phyloP scores from a whole-genome alignment of 2,797 vertebrate genomes.

The Molossus molossus region DNA sequence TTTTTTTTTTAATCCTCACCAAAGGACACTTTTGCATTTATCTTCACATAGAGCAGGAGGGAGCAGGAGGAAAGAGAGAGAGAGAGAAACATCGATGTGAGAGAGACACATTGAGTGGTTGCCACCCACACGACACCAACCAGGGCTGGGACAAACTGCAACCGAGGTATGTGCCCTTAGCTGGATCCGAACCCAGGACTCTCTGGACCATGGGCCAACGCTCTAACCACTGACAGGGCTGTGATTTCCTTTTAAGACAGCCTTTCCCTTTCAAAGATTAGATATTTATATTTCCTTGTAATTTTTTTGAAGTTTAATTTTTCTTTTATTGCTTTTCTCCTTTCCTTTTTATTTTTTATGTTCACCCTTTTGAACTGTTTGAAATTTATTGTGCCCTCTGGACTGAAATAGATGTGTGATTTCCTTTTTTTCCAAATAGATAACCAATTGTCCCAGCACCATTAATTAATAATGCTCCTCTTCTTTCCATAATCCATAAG shows the following conservation, averaged over 20 bases:
- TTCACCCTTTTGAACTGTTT: slow-evolving; percentile 17
- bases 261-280: neutral
- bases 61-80: too few relatives aligned
- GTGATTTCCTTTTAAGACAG: neutral
- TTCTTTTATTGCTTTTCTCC: neutral
- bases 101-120: too few relatives aligned
- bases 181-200: too few relatives aligned
- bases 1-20: neutral
- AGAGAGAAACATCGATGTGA: too few relatives aligned
- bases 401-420: slow-evolving; percentile 23
- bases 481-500: neutral
- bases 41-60: too few relatives aligned
- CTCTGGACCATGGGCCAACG: too few relatives aligned
- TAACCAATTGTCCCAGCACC: neutral
- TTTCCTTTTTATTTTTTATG: neutral
- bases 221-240: neutral
- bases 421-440: slow-evolving; percentile 11
- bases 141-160: too few relatives aligned
- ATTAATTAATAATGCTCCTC: slow-evolving; percentile 27
- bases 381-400: slow-evolving; percentile 44
- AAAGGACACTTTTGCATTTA: too few relatives aligned
- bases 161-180: too few relatives aligned
- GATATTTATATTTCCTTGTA: neutral
- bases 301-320: slow-evolving; percentile 47
- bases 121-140: too few relatives aligned